Conservation (phyloP, 2,888 invertebrate genomes). For the Eupithecia tripunctaria region DNA sequence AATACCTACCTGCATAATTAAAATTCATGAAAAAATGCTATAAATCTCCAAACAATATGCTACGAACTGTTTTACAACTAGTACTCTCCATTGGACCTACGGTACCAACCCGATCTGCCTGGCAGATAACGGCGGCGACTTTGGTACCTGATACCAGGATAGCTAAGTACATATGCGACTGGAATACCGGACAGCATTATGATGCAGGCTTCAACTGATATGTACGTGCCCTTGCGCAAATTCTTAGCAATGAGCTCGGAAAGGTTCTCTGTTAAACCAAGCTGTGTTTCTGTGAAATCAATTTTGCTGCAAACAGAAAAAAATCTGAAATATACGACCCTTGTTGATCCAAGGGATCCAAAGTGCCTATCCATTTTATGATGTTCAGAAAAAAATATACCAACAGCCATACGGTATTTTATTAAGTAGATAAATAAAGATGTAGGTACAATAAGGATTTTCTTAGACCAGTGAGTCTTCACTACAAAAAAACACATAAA, state of each 20-base stretch:
- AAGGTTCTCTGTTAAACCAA: background rate
- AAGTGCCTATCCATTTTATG: background rate
- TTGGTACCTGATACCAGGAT: slow-evolving; percentile 43
- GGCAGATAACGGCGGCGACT: slow-evolving; percentile 39
- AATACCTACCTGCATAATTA: background rate
- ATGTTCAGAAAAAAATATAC: background rate
- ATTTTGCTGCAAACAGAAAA: background rate
- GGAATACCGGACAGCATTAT: slow-evolving; percentile 36
- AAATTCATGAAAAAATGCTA: background rate
- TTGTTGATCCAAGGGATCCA: background rate
- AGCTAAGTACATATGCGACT: slow-evolving; percentile 38
- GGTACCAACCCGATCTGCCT: slow-evolving; percentile 44
- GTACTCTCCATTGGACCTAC: background rate
- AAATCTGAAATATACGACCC: background rate
- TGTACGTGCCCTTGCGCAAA: slow-evolving; percentile 23
- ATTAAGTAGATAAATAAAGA: no score
- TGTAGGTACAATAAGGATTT: no score
- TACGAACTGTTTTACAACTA: background rate
- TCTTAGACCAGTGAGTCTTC: no score
- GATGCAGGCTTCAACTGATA: slow-evolving; percentile 34
- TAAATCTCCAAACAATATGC: background rate
- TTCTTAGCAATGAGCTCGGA: background rate
- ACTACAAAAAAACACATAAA: no score
- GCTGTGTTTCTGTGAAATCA: background rate
- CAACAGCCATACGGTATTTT: no score